phyloP scores from a whole-genome alignment of 1,140 invertebrate species.

The Magallana angulata region DNA sequence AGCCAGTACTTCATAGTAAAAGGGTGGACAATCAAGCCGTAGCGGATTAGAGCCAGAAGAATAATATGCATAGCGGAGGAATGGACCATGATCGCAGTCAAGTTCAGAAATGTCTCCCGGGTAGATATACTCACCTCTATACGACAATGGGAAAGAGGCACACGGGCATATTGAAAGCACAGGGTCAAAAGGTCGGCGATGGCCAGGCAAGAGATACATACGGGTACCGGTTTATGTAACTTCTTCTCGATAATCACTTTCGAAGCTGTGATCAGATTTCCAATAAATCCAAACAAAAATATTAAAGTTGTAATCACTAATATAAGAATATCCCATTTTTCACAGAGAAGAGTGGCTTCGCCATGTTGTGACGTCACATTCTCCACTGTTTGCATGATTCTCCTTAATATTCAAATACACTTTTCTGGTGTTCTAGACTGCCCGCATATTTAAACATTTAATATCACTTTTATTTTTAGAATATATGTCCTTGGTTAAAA shows the following conservation, averaged over 20 bases:
- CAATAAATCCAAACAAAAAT: background rate
- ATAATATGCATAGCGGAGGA: conserved; percentile 12
- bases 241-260: conserved; percentile 11
- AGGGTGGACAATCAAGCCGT: background rate
- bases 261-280: conserved; percentile 1
- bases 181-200: conserved; percentile 14
- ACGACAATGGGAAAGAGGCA: background rate
- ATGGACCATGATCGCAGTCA: background rate
- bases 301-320: background rate
- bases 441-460: too few relatives aligned
- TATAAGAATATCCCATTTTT: background rate
- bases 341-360: background rate
- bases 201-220: conserved; percentile 3
- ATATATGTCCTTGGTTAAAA: too few relatives aligned
- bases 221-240: conserved; percentile 7
- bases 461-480: too few relatives aligned
- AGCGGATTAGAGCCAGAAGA: background rate
- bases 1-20: conserved; percentile 14
- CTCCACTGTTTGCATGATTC: background rate
- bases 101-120: background rate
- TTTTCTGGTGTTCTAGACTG: background rate
- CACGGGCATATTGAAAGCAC: background rate
- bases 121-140: background rate
- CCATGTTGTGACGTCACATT: conserved; percentile 8
- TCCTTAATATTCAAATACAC: background rate